Conservation (phyloP, 2,797 vertebrate genomes). For the Rhinogobio ventralis region DNA sequence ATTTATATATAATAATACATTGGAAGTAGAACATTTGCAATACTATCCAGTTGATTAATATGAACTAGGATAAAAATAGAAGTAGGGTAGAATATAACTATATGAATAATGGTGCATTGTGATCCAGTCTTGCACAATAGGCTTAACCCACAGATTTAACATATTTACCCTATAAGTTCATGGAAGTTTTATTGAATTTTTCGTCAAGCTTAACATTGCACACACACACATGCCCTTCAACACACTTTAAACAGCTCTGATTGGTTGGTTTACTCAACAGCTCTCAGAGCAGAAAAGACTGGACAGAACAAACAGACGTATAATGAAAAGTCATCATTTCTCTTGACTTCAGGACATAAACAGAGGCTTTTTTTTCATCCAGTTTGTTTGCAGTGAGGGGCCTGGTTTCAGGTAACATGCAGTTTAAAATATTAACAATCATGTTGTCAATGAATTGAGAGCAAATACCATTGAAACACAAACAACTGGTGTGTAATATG, state of each 20-base stretch:
- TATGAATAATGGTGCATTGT: background rate
- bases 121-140: background rate
- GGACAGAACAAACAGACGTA: constrained; percentile 21
- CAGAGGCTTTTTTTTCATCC: background rate
- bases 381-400: background rate
- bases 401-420: background rate
- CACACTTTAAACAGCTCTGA: constrained; percentile 5
- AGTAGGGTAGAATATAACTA: background rate
- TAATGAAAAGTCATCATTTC: background rate
- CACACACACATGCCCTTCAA: background rate
- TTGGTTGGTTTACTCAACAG: background rate
- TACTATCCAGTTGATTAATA: background rate
- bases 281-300: background rate
- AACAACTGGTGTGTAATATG: constrained; percentile 60
- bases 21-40: background rate
- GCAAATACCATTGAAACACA: constrained; percentile 26
- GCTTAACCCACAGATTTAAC: background rate
- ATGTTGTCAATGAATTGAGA: constrained; percentile 6
- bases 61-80: background rate
- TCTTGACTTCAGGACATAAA: background rate
- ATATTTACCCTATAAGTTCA: background rate
- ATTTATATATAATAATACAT: too few species aligned
- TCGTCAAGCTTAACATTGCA: background rate
- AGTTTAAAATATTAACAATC: background rate
- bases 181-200: background rate